Evolutionary conservation across 1,140 invertebrate species (phyloP), one percentile per base, ranked within the genome.

Genomic region (Spodoptera litura): DNA sequence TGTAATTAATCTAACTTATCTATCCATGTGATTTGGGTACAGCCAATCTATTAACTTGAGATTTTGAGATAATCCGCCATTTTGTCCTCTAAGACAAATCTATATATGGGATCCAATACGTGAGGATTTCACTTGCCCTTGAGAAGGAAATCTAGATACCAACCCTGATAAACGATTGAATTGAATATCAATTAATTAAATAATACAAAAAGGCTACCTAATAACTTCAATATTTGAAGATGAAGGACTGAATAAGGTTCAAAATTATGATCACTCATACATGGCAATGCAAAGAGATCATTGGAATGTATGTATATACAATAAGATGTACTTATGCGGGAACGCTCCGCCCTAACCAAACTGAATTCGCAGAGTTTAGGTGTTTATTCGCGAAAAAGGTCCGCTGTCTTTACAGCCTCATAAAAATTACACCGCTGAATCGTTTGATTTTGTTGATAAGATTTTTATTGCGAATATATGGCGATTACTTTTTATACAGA

Each of bases 371-470:
- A 61, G 72, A 74, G 56, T 74, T 74, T 74, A 52, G 72, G 56
- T 75, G 25, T 62, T 75, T 62, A 62, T 55, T 88, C 79, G 71
- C 64, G 82, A 82, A 82, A 64, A 85, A 80, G 82, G 83, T 83
- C 83, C 72, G 62, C 72, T 59, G 83, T 84, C 87, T 92, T 92
- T 91, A 92, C 86, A 85, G 81, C 83, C 76, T 79, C 71, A 89
- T 91, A 91, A 92, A 79, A 91, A 87, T 85, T 84, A 88, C 83
- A 85, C 86, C 80, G 87, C 81, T 84, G 85, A 86, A 88, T 84
- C 85, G 85, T 88, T 89, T 88, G 87, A 91, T 89, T 87, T 80
- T 80, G 76, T 82, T 84, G 83, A 78, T 85, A 83, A 89, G 87
- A 87, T 72, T 85, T 81, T 89, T 90, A 87, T 83, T 85, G 83